These are phyloP conservation scores for Drosophila bocqueti DNA, from an alignment of 1,140 invertebrate genomes.

Conservation along the genomic window DNA sequence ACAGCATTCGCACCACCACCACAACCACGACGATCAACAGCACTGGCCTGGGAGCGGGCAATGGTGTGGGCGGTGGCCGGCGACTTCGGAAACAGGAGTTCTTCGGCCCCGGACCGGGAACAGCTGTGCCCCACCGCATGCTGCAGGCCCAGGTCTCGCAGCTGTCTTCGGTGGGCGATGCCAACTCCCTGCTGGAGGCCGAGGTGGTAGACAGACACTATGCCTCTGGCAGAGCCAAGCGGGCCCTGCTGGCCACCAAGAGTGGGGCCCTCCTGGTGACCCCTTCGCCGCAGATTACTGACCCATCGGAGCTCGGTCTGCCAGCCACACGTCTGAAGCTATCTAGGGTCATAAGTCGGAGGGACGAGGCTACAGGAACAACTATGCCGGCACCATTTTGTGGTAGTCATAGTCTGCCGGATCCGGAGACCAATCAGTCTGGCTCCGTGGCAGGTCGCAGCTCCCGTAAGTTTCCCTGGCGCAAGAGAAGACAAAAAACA, in stretches of 20 bases:
- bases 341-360: constrained; percentile 71
- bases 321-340: constrained; percentile 67
- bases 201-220: constrained; percentile 47
- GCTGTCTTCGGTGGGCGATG: constrained; percentile 58
- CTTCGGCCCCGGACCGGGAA: constrained; percentile 37
- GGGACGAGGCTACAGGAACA: constrained; percentile 54
- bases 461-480: constrained; percentile 64
- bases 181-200: constrained; percentile 57
- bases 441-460: constrained; percentile 8
- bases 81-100: constrained; percentile 58
- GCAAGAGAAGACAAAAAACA: constrained; percentile 62
- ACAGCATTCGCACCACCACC: constrained; percentile 73
- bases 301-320: constrained; percentile 24
- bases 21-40: constrained; percentile 73
- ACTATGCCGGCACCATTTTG: constrained; percentile 13
- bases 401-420: constrained; percentile 63
- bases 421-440: constrained; percentile 40
- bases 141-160: constrained; percentile 67
- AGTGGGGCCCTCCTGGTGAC: constrained; percentile 61
- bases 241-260: constrained; percentile 66
- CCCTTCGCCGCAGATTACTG: constrained; percentile 14
- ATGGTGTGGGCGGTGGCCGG: constrained; percentile 9
- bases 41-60: constrained; percentile 39
- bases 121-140: constrained; percentile 57
- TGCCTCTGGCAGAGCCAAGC: constrained; percentile 44